Base-by-base conservation (phyloP, 1,140 invertebrate species). In the Bicyclus anynana region DNA sequence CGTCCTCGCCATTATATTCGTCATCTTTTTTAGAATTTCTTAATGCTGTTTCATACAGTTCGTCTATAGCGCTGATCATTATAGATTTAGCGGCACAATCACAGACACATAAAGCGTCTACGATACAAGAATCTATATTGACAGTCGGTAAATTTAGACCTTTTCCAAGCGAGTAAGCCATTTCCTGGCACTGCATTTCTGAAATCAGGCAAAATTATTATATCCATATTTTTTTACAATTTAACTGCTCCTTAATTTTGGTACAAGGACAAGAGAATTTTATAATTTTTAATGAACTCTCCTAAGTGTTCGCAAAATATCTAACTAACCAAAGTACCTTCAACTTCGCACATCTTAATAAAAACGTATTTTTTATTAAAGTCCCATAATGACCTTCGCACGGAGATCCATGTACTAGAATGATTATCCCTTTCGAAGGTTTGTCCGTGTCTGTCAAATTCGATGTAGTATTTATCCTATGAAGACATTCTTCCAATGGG, bases 141-240 rank as follows among this genome's bases (percentile, higher is more conserved):
- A 87, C 55, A 10, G 68, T 77, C 0, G 81, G 81, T 50, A 87
- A 52, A 0, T 51, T 37, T 6, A 87, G 52, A 13, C 53, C 59
- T 62, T 82, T 87, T 1, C 77, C 84, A 2, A 83, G 46, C 2
- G 77, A 53, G 53, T 84, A 87, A 9, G 80, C 80, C 35, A 84
- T 72, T 74, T 87, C 84, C 73, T 81, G 77, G 49, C 77, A 74
- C 18, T 82, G 69, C 6, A 70, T 50, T 71, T 87, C 84, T 87
- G 46, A 52, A 74, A 74, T 29, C 1, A 1, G 10, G 23, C 10
- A 18, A 42, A 20, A 53, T 20, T 10, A 44, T 18, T 2, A 7
- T 7, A 27, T n/a, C n/a, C 23, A 23, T 23, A 23, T 23, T 23
- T 23, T 23, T 44, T 46, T n/a, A n/a, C n/a, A n/a, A n/a, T n/a